Evolutionary conservation across 2,797 vertebrate genomes (phyloP).

Genomic region (Emydoidea blandingii): DNA sequence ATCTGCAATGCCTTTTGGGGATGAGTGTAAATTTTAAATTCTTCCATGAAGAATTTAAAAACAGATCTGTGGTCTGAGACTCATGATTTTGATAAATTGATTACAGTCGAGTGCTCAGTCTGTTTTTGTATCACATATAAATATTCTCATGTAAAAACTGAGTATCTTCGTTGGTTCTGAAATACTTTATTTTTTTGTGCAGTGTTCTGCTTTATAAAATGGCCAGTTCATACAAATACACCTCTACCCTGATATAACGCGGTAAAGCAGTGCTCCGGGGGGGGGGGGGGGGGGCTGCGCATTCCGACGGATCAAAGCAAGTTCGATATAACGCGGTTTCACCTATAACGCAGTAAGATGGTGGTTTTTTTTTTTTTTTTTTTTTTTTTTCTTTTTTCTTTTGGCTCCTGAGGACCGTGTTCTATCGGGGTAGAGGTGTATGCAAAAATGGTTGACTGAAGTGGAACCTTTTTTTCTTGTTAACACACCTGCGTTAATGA

Average conservation of each 20-base stretch:
- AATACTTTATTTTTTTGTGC: neutral
- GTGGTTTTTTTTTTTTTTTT: no score
- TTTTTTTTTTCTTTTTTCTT: no score
- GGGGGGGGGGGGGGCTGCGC: no score
- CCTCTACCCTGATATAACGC: no score
- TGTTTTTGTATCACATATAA: conserved; percentile 33
- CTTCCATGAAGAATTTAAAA: conserved; percentile 57
- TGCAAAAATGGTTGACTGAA: neutral
- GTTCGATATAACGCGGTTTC: no score
- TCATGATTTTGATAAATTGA: conserved; percentile 47
- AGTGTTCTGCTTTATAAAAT: neutral
- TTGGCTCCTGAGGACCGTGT: no score
- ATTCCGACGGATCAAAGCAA: no score
- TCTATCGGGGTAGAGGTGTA: no score
- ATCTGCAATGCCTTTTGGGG: conserved; percentile 11
- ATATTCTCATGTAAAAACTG: neutral
- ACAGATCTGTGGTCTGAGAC: conserved; percentile 63
- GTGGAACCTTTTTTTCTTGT: neutral
- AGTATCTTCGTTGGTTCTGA: neutral
- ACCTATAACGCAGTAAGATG: no score
- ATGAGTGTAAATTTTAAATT: neutral
- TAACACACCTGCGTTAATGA: neutral
- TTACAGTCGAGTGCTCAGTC: neutral
- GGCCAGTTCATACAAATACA: neutral
- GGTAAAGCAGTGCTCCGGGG: no score